Evolutionary conservation across 2,797 vertebrate species (phyloP), one percentile per base, ranked within the genome.

Genomic region (Toxotes lorentzi): DNA sequence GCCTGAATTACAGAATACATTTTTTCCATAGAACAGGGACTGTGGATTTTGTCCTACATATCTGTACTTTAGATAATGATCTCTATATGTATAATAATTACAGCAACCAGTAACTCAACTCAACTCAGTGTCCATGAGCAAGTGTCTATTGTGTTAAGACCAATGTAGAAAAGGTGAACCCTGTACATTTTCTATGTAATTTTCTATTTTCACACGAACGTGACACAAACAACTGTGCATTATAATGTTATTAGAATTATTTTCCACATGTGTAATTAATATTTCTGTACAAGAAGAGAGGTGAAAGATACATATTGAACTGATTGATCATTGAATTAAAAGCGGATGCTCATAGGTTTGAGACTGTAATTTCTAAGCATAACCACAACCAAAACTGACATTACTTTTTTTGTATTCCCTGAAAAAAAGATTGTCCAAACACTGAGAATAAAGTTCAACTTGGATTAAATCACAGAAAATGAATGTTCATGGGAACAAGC

Each of bases 391-490:
- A 61, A 53, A 73, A 48, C 0, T 40, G 38, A 27, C 21, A 47
- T 24, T 4, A 8, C 47, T 50, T 70, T 0, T 56, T 27, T 27
- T 14, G 16, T 54, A 21, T 66, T 73, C 12, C 23, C 19, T 35
- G 5, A 19, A 40, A 45, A 40, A 45, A 57, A 6, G 2, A 38
- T 16, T 57, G 4, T 58, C 2, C 70, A 76, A 59, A 11, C 7
- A 57, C 41, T 77, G 43, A 64, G 34, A 78, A 73, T 60, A 80
- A 83, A 74, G 21, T 61, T 27, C 0, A 34, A 17, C 9, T 50
- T 30, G n/a, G 16, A 45, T 60, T 21, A 68, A 79, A 59, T 8
- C 19, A 13, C 8, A 30, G 68, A 7, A 75, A 58, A 38, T 3
- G 8, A 24, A 17, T 0, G 0, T 34, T 57, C 16, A n/a, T 35